phyloP scores from a whole-genome alignment of 1,140 invertebrate species.

The Patella vulgata region DNA sequence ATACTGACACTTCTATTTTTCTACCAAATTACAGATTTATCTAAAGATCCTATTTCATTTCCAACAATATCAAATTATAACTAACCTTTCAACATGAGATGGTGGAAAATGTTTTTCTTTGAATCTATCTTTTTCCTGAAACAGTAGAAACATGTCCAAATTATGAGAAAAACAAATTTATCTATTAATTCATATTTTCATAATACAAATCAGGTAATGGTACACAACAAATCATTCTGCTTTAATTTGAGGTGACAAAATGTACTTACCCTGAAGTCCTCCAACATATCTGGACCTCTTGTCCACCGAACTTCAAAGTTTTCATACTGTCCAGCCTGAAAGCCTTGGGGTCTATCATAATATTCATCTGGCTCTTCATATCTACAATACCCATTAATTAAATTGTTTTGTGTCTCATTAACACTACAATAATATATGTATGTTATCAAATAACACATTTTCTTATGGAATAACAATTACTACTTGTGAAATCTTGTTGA shows the following conservation, averaged over 20 bases:
- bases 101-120: slow-evolving; percentile 27
- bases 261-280: slow-evolving; percentile 29
- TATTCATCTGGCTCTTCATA: slow-evolving; percentile 57
- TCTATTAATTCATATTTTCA: no score
- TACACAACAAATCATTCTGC: no score
- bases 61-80: no score
- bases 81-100: slow-evolving; percentile 37
- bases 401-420: not conserved
- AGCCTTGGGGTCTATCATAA: slow-evolving; percentile 53
- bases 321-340: slow-evolving; percentile 62
- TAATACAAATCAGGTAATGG: no score
- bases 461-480: no score
- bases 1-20: not conserved
- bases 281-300: slow-evolving; percentile 47
- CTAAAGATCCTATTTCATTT: no score
- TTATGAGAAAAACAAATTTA: no score
- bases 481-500: no score
- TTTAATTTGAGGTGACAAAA: no score
- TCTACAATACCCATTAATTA: slow-evolving; percentile 24
- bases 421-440: not conserved
- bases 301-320: slow-evolving; percentile 68
- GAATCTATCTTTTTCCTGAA: not conserved
- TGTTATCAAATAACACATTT: not conserved
- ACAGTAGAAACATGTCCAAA: no score
- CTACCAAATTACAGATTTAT: no score